Percentiles rank a stretch among this genome's conserved stretches.
phyloP scores from a whole-genome alignment of 2,113 vertebrate species.

The Trochalopteron elliotii region DNA sequence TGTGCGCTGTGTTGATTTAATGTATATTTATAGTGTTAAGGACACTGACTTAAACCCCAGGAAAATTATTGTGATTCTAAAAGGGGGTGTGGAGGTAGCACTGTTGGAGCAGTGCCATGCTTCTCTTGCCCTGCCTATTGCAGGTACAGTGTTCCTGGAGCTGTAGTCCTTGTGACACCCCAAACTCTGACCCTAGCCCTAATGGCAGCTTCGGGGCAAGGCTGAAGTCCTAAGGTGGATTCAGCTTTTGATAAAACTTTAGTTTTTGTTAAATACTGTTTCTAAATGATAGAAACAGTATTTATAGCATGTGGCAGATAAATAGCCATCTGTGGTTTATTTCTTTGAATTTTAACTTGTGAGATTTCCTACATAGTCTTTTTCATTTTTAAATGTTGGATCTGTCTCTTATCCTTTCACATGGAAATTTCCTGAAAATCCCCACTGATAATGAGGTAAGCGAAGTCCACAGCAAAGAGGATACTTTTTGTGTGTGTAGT shows the following conservation, averaged over 20 bases:
- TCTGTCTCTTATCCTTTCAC: neutral
- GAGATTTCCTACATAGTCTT: neutral
- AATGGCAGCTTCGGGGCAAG: fast-evolving
- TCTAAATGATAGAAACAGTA: neutral
- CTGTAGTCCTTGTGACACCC: neutral
- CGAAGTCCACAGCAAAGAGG: neutral
- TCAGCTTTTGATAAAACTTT: neutral
- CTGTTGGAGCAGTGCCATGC: neutral
- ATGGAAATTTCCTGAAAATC: neutral
- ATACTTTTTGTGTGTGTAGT: neutral
- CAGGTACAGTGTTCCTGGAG: neutral
- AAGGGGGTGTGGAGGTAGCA: neutral
- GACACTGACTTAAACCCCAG: neutral
- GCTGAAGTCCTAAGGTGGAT: neutral
- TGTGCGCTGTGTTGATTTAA: neutral
- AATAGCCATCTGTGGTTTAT: neutral
- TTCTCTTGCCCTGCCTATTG: neutral
- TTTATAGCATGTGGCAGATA: neutral
- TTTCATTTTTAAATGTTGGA: neutral
- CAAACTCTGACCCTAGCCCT: neutral
- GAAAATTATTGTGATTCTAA: neutral
- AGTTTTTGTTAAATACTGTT: neutral
- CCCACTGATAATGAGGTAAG: neutral
- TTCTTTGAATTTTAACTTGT: neutral
- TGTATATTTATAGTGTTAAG: neutral